Conservation (phyloP, 2,797 vertebrate genomes). For the Argyrosomus regius region DNA sequence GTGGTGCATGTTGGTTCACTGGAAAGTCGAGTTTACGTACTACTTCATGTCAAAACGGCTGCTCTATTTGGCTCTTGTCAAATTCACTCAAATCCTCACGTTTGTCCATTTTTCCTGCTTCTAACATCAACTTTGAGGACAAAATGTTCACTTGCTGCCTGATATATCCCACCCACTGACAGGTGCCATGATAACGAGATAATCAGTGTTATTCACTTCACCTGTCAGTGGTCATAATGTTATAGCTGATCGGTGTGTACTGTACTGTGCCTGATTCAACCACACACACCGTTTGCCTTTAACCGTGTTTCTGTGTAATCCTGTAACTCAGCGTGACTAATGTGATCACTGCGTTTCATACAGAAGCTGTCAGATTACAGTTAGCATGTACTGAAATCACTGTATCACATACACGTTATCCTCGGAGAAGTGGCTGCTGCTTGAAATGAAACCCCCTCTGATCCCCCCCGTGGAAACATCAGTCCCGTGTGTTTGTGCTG, state of each 20-base stretch:
- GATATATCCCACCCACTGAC: too few species aligned
- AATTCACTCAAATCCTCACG: too few species aligned
- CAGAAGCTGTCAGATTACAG: not conserved
- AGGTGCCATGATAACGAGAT: too few species aligned
- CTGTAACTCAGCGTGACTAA: not conserved
- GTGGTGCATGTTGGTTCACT: too few species aligned
- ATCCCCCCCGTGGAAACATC: constrained; percentile 21
- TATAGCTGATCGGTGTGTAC: not conserved
- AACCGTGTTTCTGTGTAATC: not conserved
- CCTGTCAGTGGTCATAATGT: too few species aligned
- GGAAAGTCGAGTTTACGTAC: too few species aligned
- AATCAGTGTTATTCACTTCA: too few species aligned
- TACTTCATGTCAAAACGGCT: too few species aligned
- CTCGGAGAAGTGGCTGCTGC: not conserved
- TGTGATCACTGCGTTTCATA: not conserved
- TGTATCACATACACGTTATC: not conserved
- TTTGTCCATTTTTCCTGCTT: too few species aligned
- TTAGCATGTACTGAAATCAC: not conserved
- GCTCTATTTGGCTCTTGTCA: too few species aligned
- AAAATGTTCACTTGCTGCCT: too few species aligned
- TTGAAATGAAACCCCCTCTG: not conserved
- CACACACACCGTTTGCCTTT: not conserved
- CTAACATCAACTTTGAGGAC: too few species aligned
- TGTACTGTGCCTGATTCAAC: not conserved
- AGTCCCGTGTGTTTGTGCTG: not conserved